phyloP scores from a whole-genome alignment of 1,140 invertebrate genomes.

The Ips nitidus region DNA sequence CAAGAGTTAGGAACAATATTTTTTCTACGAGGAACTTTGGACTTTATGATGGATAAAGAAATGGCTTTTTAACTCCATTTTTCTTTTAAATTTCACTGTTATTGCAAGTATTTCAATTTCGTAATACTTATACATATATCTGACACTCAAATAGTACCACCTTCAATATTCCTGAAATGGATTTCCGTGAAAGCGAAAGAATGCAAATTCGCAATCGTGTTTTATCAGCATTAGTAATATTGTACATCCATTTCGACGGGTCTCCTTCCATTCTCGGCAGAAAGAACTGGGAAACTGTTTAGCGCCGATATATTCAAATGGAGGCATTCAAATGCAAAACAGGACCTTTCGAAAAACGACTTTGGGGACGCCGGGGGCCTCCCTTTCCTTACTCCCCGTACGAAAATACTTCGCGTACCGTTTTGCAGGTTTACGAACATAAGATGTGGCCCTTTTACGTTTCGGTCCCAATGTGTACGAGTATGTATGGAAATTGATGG shows the following conservation, averaged over 20 bases:
- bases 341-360: slow-evolving; percentile 26
- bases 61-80: too few species aligned
- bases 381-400: slow-evolving; percentile 18
- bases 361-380: slow-evolving; percentile 14
- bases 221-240: slow-evolving; percentile 17
- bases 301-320: slow-evolving; percentile 30
- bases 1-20: too few species aligned
- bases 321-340: slow-evolving; percentile 27
- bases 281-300: slow-evolving; percentile 25
- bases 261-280: neutral
- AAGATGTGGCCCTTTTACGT: slow-evolving; percentile 24
- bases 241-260: slow-evolving; percentile 10
- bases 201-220: neutral
- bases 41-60: too few species aligned
- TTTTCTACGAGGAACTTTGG: too few species aligned
- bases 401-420: slow-evolving; percentile 23
- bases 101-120: too few species aligned
- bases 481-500: slow-evolving; percentile 23
- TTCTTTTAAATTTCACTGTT: too few species aligned
- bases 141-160: too few species aligned
- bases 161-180: too few species aligned
- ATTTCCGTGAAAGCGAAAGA: too few species aligned
- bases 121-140: too few species aligned
- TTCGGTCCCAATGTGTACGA: slow-evolving; percentile 8
- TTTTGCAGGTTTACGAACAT: slow-evolving; percentile 27